Evolutionary conservation across 2,797 vertebrate species (phyloP), one percentile per base, ranked within the genome.

Genomic region (Pseudochirops corinnae): DNA sequence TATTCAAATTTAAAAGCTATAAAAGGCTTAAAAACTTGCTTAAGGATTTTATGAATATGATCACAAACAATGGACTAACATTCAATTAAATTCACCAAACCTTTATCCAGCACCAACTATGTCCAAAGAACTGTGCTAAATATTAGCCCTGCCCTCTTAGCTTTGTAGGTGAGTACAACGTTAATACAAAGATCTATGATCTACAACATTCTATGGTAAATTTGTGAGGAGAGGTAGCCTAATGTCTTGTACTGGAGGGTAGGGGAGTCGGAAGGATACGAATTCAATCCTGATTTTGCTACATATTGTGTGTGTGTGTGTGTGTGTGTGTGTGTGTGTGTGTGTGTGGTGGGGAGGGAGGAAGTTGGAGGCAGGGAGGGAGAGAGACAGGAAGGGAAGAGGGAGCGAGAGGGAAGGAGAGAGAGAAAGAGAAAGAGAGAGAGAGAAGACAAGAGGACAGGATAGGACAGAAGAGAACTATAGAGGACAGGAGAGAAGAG

Each of bases 311-410:
- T 67, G 53, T 55, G 53, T 55, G 53, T 55, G 53, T 55, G 53
- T 55, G 53, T 55, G 53, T 55, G 53, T 55, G 53, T 55, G 53
- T 55, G 53, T 55, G 53, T 55, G 53, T 11, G 53, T 55, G 53
- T 55, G 53, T 55, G 53, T 55, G 53, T 11, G 53, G 3, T 3
- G 16, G 5, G 31, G 12, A 16, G 12, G 14, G 60, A 33, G 31
- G 1, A 4, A 33, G 16, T 0, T n/a, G 21, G 16, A 21, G 67
- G 2, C 16, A 24, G 16, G 39, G 4, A 21, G 33, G 7, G 18
- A 9, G n/a, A 21, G n/a, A 18, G 1, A 18, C 13, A 31, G 3
- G 1, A 12, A 28, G 28, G 5, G 21, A 4, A 13, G 5, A 57
- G 10, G 10, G 4, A 33, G 58, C 1, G 29, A 29, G 3, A 4